Conservation (phyloP, 2,888 invertebrate species). For the Tenodera sinensis region DNA sequence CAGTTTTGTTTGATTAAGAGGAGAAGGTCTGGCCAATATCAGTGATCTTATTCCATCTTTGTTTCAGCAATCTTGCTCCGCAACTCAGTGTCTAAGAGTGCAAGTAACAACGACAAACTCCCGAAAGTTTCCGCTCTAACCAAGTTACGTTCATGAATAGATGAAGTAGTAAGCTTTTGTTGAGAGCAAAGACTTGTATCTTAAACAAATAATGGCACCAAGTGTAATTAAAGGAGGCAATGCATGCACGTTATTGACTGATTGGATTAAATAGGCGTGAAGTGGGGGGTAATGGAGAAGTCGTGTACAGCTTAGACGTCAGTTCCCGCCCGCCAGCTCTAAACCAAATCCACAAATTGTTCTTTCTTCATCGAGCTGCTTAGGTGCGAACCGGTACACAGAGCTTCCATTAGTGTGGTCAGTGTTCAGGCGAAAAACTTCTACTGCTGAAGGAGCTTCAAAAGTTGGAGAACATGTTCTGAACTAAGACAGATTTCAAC, state of each 20-base stretch:
- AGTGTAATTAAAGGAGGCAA: not conserved
- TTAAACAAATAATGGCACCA: not conserved
- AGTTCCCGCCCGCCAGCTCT: too few species aligned
- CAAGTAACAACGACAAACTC: too few species aligned
- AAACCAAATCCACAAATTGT: too few species aligned
- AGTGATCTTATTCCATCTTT: too few species aligned
- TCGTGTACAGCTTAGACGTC: not conserved
- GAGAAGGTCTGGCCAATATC: too few species aligned
- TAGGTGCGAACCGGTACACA: not conserved
- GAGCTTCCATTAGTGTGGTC: not conserved
- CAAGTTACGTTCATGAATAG: not conserved
- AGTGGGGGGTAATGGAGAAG: conserved; percentile 2
- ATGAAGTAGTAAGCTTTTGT: not conserved
- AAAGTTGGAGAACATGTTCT: too few species aligned
- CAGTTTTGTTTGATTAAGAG: too few species aligned
- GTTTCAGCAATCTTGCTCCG: too few species aligned
- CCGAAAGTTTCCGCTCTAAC: not conserved
- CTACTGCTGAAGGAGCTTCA: too few species aligned
- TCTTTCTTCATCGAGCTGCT: not conserved
- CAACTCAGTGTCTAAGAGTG: too few species aligned
- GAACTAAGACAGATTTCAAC: too few species aligned
- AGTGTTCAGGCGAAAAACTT: too few species aligned
- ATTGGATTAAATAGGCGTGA: conserved; percentile 25
- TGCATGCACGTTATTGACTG: not conserved
- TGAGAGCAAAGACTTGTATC: conserved; percentile 5